Conservation (phyloP, 2,888 invertebrate species). For the Volucella zonaria region DNA sequence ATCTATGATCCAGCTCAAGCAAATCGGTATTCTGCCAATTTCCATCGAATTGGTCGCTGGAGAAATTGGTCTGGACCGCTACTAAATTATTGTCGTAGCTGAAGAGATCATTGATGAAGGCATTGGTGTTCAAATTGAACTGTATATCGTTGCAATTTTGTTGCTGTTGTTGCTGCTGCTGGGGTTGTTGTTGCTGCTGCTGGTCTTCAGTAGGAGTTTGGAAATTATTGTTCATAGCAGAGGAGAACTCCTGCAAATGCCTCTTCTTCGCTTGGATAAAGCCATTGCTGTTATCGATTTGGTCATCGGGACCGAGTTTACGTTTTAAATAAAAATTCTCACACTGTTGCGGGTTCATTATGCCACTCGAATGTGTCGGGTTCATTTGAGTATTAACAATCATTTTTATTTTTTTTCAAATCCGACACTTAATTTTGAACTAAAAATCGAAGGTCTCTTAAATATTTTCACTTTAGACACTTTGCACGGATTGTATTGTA, state of each 20-base stretch:
- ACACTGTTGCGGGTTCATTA: slow-evolving; percentile 74
- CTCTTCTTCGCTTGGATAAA: slow-evolving; percentile 74
- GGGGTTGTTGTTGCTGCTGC: slow-evolving; percentile 15
- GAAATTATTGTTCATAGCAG: slow-evolving; percentile 52
- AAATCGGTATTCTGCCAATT: slow-evolving; percentile 81
- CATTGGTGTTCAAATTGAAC: slow-evolving; percentile 75
- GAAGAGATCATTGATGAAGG: slow-evolving; percentile 80
- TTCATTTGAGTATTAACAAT: slow-evolving; percentile 75
- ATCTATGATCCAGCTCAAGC: slow-evolving; percentile 82
- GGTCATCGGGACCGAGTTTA: slow-evolving; percentile 76
- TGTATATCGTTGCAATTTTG: slow-evolving; percentile 63
- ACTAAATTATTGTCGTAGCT: slow-evolving; percentile 80
- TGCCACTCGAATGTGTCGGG: slow-evolving; percentile 61
- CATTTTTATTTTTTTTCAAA: slow-evolving; percentile 54
- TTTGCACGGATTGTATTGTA: slow-evolving; percentile 22
- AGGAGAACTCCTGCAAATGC: slow-evolving; percentile 66
- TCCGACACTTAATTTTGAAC: background rate
- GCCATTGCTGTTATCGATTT: slow-evolving; percentile 71
- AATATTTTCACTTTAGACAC: slow-evolving; percentile 15
- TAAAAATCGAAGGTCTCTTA: background rate
- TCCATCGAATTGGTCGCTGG: slow-evolving; percentile 75
- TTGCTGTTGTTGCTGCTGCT: slow-evolving; percentile 38
- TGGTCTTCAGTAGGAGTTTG: slow-evolving; percentile 36
- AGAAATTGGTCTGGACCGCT: slow-evolving; percentile 73
- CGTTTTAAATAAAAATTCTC: slow-evolving; percentile 80